A percentile compares a stretch with the other conserved stretches of the same genome.
phyloP scores from a whole-genome alignment of 2,113 vertebrate species.

The Gambusia affinis region DNA sequence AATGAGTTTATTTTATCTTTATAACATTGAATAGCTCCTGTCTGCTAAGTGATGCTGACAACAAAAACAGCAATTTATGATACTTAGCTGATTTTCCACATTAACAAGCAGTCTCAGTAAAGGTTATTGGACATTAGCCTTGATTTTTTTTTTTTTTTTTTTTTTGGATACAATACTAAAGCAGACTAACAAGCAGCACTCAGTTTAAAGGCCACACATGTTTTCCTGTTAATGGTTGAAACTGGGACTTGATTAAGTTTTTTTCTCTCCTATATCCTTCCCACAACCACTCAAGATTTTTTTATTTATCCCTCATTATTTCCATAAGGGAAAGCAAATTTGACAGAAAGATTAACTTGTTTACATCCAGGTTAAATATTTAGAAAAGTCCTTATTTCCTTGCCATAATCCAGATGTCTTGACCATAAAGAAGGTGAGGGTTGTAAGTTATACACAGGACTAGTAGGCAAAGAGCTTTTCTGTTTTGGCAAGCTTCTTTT shows the following conservation, averaged over 20 bases:
- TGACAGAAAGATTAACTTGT: conserved; percentile 7
- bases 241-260: conserved; percentile 9
- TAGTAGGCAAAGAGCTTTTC: neutral
- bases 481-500: too few species aligned
- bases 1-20: neutral
- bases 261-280: neutral
- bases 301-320: neutral
- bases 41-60: neutral
- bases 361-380: neutral
- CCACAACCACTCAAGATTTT: neutral
- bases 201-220: conserved; percentile 55
- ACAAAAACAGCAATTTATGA: neutral
- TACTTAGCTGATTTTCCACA: neutral
- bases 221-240: conserved; percentile 33
- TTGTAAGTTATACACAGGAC: neutral
- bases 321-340: neutral
- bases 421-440: neutral
- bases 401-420: neutral
- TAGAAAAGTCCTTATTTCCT: neutral
- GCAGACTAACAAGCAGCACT: conserved; percentile 24
- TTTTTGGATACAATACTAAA: conserved; percentile 23
- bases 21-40: neutral
- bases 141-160: neutral
- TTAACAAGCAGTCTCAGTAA: conserved; percentile 9
- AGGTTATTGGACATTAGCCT: conserved; percentile 4